Evolutionary conservation across 2,113 vertebrate species (phyloP).

Genomic region (Uropsilus gracilis): DNA sequence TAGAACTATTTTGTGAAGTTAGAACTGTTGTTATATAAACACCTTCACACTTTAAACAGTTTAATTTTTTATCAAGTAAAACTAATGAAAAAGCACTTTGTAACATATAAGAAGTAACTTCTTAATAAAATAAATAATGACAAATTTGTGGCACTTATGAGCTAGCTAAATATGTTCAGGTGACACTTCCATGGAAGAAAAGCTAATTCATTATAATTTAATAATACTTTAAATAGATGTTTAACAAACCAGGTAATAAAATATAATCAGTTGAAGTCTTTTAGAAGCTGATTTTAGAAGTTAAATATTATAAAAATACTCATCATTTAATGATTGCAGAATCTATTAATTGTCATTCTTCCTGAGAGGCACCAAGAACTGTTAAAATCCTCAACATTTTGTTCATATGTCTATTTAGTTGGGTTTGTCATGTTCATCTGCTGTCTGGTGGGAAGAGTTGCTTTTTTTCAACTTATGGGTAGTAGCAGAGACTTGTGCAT

Average conservation of each 20-base stretch:
- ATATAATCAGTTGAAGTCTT: conserved; percentile 64
- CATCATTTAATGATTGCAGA: conserved; percentile 51
- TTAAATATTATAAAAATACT: conserved; percentile 1
- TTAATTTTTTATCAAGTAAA: not conserved
- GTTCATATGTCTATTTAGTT: not conserved
- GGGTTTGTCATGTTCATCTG: not conserved
- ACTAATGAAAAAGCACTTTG: conserved; percentile 69
- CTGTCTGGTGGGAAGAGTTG: not conserved
- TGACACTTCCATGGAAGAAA: not conserved
- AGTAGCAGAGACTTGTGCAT: accelerated
- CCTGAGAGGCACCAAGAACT: not conserved
- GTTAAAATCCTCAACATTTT: not conserved
- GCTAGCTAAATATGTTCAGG: conserved; percentile 48
- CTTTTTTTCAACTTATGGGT: not conserved
- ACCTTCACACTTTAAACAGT: not conserved
- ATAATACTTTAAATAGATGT: conserved; percentile 48
- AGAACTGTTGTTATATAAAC: not conserved
- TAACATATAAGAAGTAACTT: conserved; percentile 42
- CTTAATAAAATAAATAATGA: conserved; percentile 73
- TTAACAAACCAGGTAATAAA: conserved; percentile 76
- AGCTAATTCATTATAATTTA: conserved; percentile 49
- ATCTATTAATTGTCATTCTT: conserved; percentile 32
- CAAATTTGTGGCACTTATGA: conserved; percentile 52
- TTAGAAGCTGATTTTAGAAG: conserved; percentile 60
- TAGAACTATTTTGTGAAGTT: conserved; percentile 14